A percentile compares a stretch with the other conserved stretches of the same genome.
Evolutionary conservation across 2,797 vertebrate genomes (phyloP).

Genomic region (Xerus rutilus): DNA sequence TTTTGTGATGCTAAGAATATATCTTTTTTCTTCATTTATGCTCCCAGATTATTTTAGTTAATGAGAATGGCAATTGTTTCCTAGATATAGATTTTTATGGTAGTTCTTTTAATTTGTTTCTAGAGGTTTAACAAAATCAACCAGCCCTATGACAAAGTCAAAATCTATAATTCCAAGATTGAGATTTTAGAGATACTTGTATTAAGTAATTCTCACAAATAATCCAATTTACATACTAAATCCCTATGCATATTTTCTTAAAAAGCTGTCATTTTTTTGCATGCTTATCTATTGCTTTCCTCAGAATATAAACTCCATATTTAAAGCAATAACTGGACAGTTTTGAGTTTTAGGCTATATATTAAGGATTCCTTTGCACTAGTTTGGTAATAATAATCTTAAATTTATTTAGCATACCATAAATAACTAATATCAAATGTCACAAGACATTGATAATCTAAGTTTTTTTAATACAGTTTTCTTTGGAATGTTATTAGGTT

Average conservation of each 20-base stretch:
- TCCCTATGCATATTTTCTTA: not conserved
- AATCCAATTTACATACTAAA: not conserved
- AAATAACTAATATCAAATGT: slow-evolving; percentile 10
- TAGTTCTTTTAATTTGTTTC: not conserved
- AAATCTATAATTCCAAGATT: not conserved
- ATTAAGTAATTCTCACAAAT: not conserved
- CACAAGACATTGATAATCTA: not conserved
- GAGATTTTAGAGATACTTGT: not conserved
- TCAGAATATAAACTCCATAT: slow-evolving; percentile 19
- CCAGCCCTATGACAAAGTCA: not conserved
- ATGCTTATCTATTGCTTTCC: not conserved
- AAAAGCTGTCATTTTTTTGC: not conserved
- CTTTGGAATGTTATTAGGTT: not conserved
- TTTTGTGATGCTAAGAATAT: not conserved
- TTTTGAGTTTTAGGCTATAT: not conserved
- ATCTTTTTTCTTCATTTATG: not conserved
- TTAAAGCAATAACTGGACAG: not conserved
- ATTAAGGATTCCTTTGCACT: not conserved
- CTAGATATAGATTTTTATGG: slow-evolving; percentile 1
- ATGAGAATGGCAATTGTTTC: not conserved
- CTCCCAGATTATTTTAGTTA: slow-evolving; percentile 38
- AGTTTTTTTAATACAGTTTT: not conserved
- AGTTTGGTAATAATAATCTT: not conserved
- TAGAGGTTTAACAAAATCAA: not conserved
- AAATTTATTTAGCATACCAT: not conserved